Conservation (phyloP, 2,888 invertebrate species). For the Byasa hedistus region DNA sequence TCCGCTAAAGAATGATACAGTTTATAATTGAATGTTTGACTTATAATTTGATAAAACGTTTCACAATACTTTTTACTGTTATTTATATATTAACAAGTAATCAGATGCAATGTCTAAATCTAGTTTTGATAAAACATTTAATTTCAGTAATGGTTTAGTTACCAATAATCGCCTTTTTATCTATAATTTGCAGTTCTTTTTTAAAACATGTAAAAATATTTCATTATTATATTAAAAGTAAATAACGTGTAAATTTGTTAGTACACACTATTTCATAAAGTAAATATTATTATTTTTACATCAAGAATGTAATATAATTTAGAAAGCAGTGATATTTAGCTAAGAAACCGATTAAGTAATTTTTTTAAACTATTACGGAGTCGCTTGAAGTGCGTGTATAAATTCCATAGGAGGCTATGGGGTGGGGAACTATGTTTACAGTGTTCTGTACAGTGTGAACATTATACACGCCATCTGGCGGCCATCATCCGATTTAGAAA, state of each 20-base stretch:
- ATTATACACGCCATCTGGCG: conserved; percentile 72
- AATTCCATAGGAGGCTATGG: conserved; percentile 55
- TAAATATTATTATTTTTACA: too few relatives aligned
- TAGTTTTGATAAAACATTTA: not conserved
- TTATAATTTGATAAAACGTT: conserved; percentile 40
- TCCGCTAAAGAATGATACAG: conserved; percentile 59
- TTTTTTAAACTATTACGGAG: conserved; percentile 46
- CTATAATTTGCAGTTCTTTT: too few relatives aligned
- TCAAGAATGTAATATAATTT: too few relatives aligned
- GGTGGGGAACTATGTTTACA: conserved; percentile 67
- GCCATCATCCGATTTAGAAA: conserved; percentile 68
- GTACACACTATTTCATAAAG: conserved; percentile 32
- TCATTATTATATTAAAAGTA: too few relatives aligned
- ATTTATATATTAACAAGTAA: conserved; percentile 5
- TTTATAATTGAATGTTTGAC: conserved; percentile 55
- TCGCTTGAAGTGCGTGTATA: conserved; percentile 57
- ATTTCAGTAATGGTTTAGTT: not conserved
- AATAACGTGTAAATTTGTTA: not conserved
- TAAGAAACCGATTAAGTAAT: not conserved
- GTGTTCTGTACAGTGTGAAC: conserved; percentile 48
- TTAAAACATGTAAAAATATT: too few relatives aligned
- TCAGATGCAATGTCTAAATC: not conserved
- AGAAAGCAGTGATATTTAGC: not conserved
- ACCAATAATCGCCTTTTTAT: too few relatives aligned
- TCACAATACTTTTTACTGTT: conserved; percentile 13